Percentiles rank a stretch among this genome's conserved stretches.
phyloP scores from a whole-genome alignment of 2,888 invertebrate species.

The Teleiodes luculella region DNA sequence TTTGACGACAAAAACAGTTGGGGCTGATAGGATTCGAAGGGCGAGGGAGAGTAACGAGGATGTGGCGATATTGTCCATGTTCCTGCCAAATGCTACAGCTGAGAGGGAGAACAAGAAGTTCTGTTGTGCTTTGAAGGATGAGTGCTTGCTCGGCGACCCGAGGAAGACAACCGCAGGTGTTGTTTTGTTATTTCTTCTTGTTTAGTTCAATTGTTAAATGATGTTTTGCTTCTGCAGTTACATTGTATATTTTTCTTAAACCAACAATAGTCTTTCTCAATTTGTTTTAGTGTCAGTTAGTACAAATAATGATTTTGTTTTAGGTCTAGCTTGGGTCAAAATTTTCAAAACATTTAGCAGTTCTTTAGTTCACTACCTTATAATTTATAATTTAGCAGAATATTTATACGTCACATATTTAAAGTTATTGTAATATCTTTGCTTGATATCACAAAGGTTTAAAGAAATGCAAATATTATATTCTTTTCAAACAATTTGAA shows the following conservation, averaged over 20 bases:
- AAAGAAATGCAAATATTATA: too few relatives aligned
- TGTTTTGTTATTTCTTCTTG: constrained; percentile 10
- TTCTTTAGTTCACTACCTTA: too few relatives aligned
- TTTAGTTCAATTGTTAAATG: not conserved
- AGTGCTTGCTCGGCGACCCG: constrained; percentile 87
- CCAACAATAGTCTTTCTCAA: too few relatives aligned
- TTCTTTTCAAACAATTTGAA: too few relatives aligned
- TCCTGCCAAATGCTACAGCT: constrained; percentile 83
- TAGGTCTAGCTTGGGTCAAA: too few relatives aligned
- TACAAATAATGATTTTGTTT: too few relatives aligned
- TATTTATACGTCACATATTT: too few relatives aligned
- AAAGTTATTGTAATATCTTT: too few relatives aligned
- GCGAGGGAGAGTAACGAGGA: constrained; percentile 92
- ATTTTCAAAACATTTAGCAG: too few relatives aligned
- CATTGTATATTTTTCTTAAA: not conserved
- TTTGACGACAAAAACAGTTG: constrained; percentile 87
- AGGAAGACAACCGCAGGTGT: constrained; percentile 88
- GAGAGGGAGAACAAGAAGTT: constrained; percentile 85
- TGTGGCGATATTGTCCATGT: constrained; percentile 91
- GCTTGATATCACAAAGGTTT: too few relatives aligned
- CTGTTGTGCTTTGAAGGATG: constrained; percentile 85
- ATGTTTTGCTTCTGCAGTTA: not conserved
- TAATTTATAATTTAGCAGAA: too few relatives aligned
- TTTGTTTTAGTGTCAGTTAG: too few relatives aligned
- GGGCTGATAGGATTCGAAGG: constrained; percentile 88